Percentiles rank a stretch among this genome's conserved stretches.
Conservation (phyloP, 2,113 vertebrate species). For the Seriola aureovittata region DNA sequence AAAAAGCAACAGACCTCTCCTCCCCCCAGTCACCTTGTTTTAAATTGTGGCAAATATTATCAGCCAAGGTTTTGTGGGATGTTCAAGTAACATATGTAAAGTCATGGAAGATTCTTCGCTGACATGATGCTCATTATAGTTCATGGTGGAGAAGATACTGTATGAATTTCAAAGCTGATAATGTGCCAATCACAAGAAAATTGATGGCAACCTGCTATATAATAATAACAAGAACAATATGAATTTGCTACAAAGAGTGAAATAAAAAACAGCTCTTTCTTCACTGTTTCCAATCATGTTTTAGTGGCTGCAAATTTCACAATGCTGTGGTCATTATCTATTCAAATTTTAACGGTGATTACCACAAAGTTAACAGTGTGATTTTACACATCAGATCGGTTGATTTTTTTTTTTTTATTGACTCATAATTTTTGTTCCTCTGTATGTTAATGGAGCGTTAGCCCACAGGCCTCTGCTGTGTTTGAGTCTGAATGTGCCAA, state of each 20-base stretch:
- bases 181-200: not conserved
- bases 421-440: not conserved
- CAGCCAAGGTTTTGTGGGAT: not conserved
- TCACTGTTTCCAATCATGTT: not conserved
- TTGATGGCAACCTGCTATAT: not conserved
- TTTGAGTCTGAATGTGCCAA: conserved; percentile 15
- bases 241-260: not conserved
- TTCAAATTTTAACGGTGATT: not conserved
- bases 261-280: not conserved
- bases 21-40: not conserved
- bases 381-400: conserved; percentile 5
- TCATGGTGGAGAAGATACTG: too few species aligned
- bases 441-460: not conserved
- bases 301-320: not conserved
- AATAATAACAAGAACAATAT: not conserved
- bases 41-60: not conserved
- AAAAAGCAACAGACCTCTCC: not conserved
- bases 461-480: conserved; percentile 1
- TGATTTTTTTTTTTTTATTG: not conserved
- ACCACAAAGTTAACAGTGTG: not conserved
- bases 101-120: too few species aligned
- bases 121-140: too few species aligned
- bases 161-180: not conserved
- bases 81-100: not conserved
- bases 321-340: not conserved